Conservation (phyloP, 2,797 vertebrate species). For the Tenualosa thibaudeaui region DNA sequence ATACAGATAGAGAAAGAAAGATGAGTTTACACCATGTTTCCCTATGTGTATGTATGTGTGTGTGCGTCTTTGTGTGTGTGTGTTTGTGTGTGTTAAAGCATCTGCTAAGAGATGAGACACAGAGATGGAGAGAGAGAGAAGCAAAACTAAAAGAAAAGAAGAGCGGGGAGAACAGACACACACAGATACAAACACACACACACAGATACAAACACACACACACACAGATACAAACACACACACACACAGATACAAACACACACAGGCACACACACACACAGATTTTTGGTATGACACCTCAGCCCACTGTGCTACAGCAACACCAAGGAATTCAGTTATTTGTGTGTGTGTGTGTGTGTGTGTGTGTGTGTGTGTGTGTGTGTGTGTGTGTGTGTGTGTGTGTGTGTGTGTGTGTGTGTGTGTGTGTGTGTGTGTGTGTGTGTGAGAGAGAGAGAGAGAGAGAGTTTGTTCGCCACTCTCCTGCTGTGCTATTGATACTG, state of each 20-base stretch:
- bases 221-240: too few relatives aligned
- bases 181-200: background rate
- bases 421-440: too few relatives aligned
- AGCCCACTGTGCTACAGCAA: too few relatives aligned
- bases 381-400: background rate
- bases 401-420: background rate
- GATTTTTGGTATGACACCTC: too few relatives aligned
- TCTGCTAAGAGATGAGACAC: too few relatives aligned
- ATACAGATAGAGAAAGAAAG: background rate
- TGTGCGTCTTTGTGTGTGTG: constrained; percentile 10
- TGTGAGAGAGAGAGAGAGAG: too few relatives aligned
- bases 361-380: background rate
- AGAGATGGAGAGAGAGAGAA: too few relatives aligned
- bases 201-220: background rate
- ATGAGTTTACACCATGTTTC: background rate
- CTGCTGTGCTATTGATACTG: too few relatives aligned
- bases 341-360: background rate
- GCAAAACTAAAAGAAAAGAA: too few relatives aligned
- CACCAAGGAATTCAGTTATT: too few relatives aligned
- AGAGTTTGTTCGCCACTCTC: background rate
- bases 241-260: too few relatives aligned
- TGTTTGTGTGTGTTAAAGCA: background rate
- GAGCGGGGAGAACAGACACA: background rate
- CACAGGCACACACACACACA: too few relatives aligned
- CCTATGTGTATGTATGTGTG: background rate